Percentiles rank a stretch among this genome's conserved stretches.
phyloP scores from a whole-genome alignment of 1,140 invertebrate species.

The Phthorimaea operculella region DNA sequence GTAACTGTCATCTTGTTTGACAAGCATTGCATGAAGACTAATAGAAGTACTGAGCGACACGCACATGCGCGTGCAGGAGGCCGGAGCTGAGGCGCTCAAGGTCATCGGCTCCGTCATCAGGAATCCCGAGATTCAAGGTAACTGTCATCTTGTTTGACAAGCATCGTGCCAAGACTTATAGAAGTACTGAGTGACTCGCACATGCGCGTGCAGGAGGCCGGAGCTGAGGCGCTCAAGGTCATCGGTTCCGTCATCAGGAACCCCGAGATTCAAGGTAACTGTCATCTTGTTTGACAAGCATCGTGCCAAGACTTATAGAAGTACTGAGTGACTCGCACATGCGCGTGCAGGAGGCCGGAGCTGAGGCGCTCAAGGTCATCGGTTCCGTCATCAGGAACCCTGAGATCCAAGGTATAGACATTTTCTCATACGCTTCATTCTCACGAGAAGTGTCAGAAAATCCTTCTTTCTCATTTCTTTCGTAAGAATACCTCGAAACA shows the following conservation, averaged over 20 bases:
- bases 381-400: constrained; percentile 98
- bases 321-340: constrained; percentile 97
- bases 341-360: constrained; percentile 98
- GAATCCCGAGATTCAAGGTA: no score
- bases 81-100: no score
- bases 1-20: no score
- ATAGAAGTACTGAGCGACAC: constrained; percentile 97
- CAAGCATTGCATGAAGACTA: no score
- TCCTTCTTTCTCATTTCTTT: no score
- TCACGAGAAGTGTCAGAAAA: no score
- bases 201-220: constrained; percentile 97
- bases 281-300: constrained; percentile 96
- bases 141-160: constrained; percentile 95
- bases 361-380: constrained; percentile 94
- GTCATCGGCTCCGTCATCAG: no score
- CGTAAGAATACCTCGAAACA: no score
- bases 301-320: constrained; percentile 98
- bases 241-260: constrained; percentile 98
- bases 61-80: constrained; percentile 95
- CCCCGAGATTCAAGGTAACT: constrained; percentile 98
- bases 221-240: constrained; percentile 93
- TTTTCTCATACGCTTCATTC: no score
- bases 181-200: constrained; percentile 98
- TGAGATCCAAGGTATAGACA: constrained; percentile 87
- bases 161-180: constrained; percentile 98